phyloP scores from a whole-genome alignment of 2,113 vertebrate species.

The Tychaedon coryphoeus region DNA sequence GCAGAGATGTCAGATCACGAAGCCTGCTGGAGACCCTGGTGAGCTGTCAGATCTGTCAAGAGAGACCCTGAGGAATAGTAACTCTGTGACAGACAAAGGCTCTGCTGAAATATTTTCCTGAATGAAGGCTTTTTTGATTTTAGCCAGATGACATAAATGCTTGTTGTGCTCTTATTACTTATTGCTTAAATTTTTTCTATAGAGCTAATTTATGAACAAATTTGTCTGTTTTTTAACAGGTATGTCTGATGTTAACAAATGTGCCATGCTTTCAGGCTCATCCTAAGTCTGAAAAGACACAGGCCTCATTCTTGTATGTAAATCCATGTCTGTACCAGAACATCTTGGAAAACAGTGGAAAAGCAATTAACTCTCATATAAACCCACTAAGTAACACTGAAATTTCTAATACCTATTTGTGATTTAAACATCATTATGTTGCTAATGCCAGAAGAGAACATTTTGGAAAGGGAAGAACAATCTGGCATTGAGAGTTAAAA shows the following conservation, averaged over 20 bases:
- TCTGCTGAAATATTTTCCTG: background rate
- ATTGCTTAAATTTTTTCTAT: background rate
- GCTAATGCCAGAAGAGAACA: background rate
- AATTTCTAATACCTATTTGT: background rate
- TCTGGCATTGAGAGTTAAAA: background rate
- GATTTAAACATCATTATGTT: background rate
- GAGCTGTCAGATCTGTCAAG: background rate
- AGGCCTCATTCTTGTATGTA: background rate
- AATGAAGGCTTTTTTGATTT: background rate
- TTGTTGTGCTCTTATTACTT: background rate
- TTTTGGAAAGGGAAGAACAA: background rate
- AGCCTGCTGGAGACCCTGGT: background rate
- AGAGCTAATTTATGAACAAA: background rate
- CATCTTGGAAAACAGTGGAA: background rate
- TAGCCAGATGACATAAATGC: background rate
- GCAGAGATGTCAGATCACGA: fast-evolving
- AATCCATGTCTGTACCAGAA: background rate
- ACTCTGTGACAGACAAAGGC: background rate
- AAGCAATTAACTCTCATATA: background rate
- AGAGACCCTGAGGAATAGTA: background rate
- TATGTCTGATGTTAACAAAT: background rate
- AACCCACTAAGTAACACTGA: background rate
- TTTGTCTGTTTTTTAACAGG: fast-evolving
- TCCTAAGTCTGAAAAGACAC: background rate
- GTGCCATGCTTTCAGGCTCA: background rate